These are phyloP conservation scores for Chromis chromis DNA, from an alignment of 2,797 vertebrate genomes.

Conservation along the genomic window DNA sequence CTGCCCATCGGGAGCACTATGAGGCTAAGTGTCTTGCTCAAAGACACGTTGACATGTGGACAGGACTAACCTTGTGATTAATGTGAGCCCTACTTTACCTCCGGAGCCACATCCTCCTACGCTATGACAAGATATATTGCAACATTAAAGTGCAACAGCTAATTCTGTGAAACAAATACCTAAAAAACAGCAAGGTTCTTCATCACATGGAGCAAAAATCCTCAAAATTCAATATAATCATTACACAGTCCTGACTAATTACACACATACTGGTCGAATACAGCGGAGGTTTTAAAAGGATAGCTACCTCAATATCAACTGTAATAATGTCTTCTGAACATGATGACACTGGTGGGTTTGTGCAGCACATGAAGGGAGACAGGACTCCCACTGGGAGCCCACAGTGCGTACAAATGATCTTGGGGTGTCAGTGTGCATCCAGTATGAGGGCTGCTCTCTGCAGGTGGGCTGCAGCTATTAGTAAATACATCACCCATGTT, in stretches of 20 bases:
- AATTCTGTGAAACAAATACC: background rate
- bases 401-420: slow-evolving; percentile 53
- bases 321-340: slow-evolving; percentile 36
- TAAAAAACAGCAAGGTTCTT: background rate
- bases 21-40: background rate
- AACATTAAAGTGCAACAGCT: background rate
- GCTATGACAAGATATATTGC: background rate
- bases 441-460: slow-evolving; percentile 46
- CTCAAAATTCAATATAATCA: background rate
- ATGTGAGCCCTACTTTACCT: background rate
- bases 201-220: slow-evolving; percentile 1
- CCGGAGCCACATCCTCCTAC: background rate
- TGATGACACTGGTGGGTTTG: slow-evolving; percentile 31
- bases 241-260: background rate
- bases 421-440: slow-evolving; percentile 44
- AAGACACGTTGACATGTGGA: slow-evolving; percentile 4
- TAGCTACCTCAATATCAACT: background rate
- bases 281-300: background rate
- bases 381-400: slow-evolving; percentile 46
- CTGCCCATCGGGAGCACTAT: background rate
- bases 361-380: slow-evolving; percentile 28
- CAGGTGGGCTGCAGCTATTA: slow-evolving; percentile 49
- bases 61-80: background rate
- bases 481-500: slow-evolving; percentile 41
- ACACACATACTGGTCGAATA: background rate